Conservation (phyloP, 2,888 invertebrate genomes). For the Andricus quercusramuli region DNA sequence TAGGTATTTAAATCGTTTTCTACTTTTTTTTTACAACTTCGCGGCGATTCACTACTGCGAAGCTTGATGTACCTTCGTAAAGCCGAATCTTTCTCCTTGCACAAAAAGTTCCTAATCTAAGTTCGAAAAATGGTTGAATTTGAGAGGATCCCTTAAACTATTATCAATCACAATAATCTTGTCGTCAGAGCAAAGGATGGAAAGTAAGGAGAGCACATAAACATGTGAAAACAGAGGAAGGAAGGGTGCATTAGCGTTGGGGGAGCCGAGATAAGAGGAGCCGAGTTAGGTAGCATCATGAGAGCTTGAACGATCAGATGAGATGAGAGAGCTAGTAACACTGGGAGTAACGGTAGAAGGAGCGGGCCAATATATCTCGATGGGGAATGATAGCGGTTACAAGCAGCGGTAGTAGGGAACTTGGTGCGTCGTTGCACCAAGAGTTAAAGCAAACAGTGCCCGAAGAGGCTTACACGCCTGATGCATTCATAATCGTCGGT, state of each 20-base stretch:
- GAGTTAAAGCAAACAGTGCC: constrained; percentile 65
- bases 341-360: constrained; percentile 40
- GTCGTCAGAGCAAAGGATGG: not conserved
- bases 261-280: constrained; percentile 43
- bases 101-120: too few relatives aligned
- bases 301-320: constrained; percentile 36
- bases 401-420: constrained; percentile 25
- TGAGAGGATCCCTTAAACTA: not conserved
- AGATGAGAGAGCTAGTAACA: constrained; percentile 30
- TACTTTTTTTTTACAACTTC: too few relatives aligned
- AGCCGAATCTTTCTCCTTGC: too few relatives aligned
- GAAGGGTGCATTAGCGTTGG: constrained; percentile 40
- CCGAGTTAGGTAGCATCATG: constrained; percentile 42
- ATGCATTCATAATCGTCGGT: constrained; percentile 74
- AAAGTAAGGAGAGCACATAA: not conserved
- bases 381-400: constrained; percentile 45
- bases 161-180: not conserved
- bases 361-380: constrained; percentile 45
- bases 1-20: too few relatives aligned
- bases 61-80: too few relatives aligned
- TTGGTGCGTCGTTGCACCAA: constrained; percentile 38
- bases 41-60: too few relatives aligned
- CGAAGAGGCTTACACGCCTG: constrained; percentile 72
- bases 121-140: not conserved
- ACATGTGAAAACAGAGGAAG: constrained; percentile 22